Base-by-base conservation (phyloP, 1,140 invertebrate genomes). In the Marisa cornuarietis region DNA sequence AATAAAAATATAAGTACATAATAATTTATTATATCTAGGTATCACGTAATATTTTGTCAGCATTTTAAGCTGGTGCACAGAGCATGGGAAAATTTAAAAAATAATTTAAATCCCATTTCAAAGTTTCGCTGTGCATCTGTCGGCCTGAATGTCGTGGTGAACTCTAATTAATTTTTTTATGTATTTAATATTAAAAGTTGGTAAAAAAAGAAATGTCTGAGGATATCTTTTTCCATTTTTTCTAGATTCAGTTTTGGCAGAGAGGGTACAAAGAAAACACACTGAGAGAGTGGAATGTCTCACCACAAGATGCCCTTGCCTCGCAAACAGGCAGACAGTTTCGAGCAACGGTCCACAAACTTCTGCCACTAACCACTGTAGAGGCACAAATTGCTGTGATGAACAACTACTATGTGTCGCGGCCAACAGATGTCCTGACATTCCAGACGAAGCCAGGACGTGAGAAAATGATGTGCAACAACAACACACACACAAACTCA, bases 321-420 rank as follows among this genome's bases (percentile, higher is more conserved):
- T 78, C 69, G 31, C 68, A 22, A 51, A 76, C 62, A 20, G 81
- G 82, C 16, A 81, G 77, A 26, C 71, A 74, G n/a, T 80, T 83
- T 62, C 79, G 22, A 11, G 79, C 78, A 24, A 76, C 68, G 14
- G 71, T 88, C 7, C 78, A 81, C 9, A 76, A 85, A 26, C 66
- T 88, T 26, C 72, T 83, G 1, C 83, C 85, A 10, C 83, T 81
- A 61, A 84, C 85, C 7, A 61, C 82, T 52, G 83, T 87, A 74
- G 84, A 87, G 81, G 84, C 82, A 1, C 84, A 83, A 51, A 81
- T 87, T 13, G 68, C 81, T 26, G 85, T 87, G 3, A 85, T 85
- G 75, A 88, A 88, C 78, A 86, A 85, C 52, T 85, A 81, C 66
- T 88, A 86, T 72, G 84, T 84, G 4, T 81, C 86, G n/a, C 78